Percentiles rank a stretch among this genome's conserved stretches.
Evolutionary conservation across 2,113 vertebrate genomes (phyloP).

Genomic region (Etheostoma spectabile): DNA sequence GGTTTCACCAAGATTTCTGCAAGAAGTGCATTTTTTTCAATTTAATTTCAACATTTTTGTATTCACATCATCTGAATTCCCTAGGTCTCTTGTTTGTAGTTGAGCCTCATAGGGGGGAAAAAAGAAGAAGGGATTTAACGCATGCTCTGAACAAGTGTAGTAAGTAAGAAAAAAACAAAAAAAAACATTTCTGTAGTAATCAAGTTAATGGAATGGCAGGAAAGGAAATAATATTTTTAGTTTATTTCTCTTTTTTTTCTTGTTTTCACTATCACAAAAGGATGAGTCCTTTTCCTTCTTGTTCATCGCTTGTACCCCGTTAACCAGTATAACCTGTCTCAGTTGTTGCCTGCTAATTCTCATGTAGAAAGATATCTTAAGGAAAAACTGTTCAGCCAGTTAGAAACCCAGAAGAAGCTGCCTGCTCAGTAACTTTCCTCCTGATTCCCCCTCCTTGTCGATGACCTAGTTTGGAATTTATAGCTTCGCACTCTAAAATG

Average conservation of each 20-base stretch:
- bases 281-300: not conserved
- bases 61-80: too few species aligned
- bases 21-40: too few species aligned
- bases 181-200: not conserved
- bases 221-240: not conserved
- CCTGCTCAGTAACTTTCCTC: conserved; percentile 22
- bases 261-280: not conserved
- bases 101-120: too few species aligned
- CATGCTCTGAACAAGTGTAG: too few species aligned
- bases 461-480: conserved; percentile 60
- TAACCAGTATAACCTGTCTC: not conserved
- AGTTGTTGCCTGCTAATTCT: not conserved
- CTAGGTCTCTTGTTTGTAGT: too few species aligned
- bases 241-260: not conserved
- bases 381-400: not conserved
- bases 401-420: not conserved
- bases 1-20: conserved; percentile 1
- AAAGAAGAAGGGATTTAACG: too few species aligned
- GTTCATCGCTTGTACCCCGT: not conserved
- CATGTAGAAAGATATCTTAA: not conserved
- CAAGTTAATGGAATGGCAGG: not conserved
- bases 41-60: too few species aligned
- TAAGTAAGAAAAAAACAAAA: too few species aligned
- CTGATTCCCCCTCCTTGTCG: conserved; percentile 2
- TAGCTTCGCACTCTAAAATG: conserved; percentile 39